phyloP scores from a whole-genome alignment of 2,797 vertebrate genomes.

The Oreochromis mossambicus region DNA sequence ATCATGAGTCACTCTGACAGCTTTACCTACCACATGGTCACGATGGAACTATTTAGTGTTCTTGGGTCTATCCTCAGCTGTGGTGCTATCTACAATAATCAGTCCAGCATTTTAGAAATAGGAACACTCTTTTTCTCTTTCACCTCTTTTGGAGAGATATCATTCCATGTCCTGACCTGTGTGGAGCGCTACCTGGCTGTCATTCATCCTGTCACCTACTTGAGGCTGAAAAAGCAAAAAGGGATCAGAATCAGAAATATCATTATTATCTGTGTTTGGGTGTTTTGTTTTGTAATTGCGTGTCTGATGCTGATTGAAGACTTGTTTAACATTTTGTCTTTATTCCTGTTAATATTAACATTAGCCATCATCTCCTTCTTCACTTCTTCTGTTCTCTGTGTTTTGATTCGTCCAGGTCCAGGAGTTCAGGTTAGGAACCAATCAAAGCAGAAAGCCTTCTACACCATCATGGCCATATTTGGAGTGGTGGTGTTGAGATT shows the following conservation, averaged over 20 bases:
- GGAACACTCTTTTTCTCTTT: neutral
- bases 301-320: neutral
- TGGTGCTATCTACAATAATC: neutral
- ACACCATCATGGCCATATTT: neutral
- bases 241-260: neutral
- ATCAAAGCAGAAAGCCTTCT: neutral
- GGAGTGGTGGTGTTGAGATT: neutral
- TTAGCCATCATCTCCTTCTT: neutral
- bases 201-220: neutral
- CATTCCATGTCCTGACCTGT: neutral
- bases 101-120: fast-evolving
- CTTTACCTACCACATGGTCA: neutral
- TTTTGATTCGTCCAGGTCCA: neutral
- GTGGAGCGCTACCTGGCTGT: neutral
- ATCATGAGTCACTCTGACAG: neutral
- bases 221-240: neutral
- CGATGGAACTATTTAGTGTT: neutral
- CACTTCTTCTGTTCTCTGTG: neutral
- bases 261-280: neutral
- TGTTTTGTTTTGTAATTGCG: neutral
- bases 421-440: neutral
- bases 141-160: neutral
- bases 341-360: neutral
- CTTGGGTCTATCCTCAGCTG: neutral
- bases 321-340: neutral